Evolutionary conservation across 2,888 invertebrate genomes (phyloP).

Genomic region (Hirtodrosophila confusa): DNA sequence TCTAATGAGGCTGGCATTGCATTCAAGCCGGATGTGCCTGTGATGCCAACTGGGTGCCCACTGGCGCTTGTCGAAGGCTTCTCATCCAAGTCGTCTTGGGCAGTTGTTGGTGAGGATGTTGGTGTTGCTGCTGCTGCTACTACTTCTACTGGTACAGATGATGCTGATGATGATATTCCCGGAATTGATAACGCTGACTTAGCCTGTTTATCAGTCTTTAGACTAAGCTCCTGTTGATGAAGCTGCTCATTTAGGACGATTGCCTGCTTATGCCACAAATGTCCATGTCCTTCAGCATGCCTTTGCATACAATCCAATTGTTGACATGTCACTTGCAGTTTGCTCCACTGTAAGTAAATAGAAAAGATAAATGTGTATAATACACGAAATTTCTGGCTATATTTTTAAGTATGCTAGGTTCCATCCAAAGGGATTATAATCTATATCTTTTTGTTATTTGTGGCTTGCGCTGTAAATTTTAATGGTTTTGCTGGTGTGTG

Average conservation of each 20-base stretch:
- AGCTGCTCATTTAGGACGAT: slow-evolving; percentile 82
- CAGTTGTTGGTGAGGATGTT: slow-evolving; percentile 43
- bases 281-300: slow-evolving; percentile 84
- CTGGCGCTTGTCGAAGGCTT: slow-evolving; percentile 35
- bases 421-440: slow-evolving; percentile 70
- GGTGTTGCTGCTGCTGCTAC: slow-evolving; percentile 21
- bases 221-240: slow-evolving; percentile 71
- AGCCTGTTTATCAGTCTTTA: slow-evolving; percentile 66
- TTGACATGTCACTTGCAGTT: slow-evolving; percentile 84
- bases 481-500: slow-evolving; percentile 68
- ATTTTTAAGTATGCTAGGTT: slow-evolving; percentile 25
- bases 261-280: slow-evolving; percentile 84
- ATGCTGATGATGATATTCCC: slow-evolving; percentile 54
- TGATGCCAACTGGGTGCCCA: slow-evolving; percentile 46
- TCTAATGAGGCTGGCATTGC: slow-evolving; percentile 29
- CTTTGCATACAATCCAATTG: slow-evolving; percentile 85
- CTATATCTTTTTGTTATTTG: slow-evolving; percentile 59
- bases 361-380: slow-evolving; percentile 42
- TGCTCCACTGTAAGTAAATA: slow-evolving; percentile 83
- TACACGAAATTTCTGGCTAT: slow-evolving; percentile 20
- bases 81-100: slow-evolving; percentile 35
- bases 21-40: slow-evolving; percentile 67
- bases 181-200: slow-evolving; percentile 40
- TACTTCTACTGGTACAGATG: slow-evolving; percentile 34
- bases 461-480: slow-evolving; percentile 67